Base-by-base conservation (phyloP, 2,113 vertebrate genomes). In the Scatophagus argus region DNA sequence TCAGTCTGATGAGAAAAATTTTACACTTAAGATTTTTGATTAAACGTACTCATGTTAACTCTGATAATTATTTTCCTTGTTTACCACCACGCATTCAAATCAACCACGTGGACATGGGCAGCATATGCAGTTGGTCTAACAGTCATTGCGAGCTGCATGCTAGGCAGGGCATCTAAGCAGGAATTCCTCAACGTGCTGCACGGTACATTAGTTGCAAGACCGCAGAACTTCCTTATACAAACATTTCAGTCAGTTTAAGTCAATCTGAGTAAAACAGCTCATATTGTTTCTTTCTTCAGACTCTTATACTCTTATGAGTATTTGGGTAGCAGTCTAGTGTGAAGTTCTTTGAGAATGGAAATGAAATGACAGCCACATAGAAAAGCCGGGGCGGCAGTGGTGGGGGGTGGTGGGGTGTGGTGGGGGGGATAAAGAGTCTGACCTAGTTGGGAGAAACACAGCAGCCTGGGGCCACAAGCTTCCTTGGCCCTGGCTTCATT, bases 361-460 rank as follows among this genome's bases (percentile, higher is more conserved):
- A 83, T 77, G 73, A 88, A 88, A 91, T 87, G 79, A 93, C 86
- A 93, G 77, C 64, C 83, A 79, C 36, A 61, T n/a, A 87, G 39
- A 88, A 77, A 82, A 70, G 43, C 70, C 25, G 19, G 43, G 63
- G 74, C 43, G 47, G 74, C 43, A 44, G 46, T 17, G 27, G 11
- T 55, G 72, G 56, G 16, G 29, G 59, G 7, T 69, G 72, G 56
- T 0, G 25, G 25, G n/a, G n/a, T n/a, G n/a, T 8, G 27, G 71
- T 47, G 31, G 36, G 62, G 10, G 63, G 77, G 65, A 68, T 87
- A 77, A 82, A 86, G 85, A 86, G 81, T 87, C 79, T 93, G 93
- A 93, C 93, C 93, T 91, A 93, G 85, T 91, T 93, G 89, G 86
- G 83, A 89, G 78, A 71, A 89, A 86, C 85, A 86, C 74, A 91